Base-by-base conservation (phyloP, 2,888 invertebrate species). In the Pachydiplax longipennis region DNA sequence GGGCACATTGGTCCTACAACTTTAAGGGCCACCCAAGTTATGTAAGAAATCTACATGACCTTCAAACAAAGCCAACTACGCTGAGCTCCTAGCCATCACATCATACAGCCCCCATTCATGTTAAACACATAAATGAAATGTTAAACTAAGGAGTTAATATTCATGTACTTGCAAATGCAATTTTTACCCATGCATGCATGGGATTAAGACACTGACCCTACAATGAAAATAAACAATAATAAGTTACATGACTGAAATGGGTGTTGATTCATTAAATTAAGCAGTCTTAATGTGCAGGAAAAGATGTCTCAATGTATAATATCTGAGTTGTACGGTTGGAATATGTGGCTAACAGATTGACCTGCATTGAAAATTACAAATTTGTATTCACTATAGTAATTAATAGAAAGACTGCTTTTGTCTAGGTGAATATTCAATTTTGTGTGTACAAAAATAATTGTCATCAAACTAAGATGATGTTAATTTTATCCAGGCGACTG, bases 41-140 rank as follows among this genome's bases (percentile, higher is more conserved):
- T 58, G 61, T n/a, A n/a, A n/a, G n/a, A n/a, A 22, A 87, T 13
- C 61, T 37, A 87, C 10, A 65, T 87, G 40, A 87, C 40, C 87
- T 87, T 87, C 87, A 87, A 87, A 31, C 12, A 87, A 87, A 87
- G 87, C 87, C 87, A 87, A 87, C 87, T 87, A 61, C 87, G 87
- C 87, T 35, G 61, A 53, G 37, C 61, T 61, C 87, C 61, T 58
- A 87, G 25, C 61, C 35, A 58, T 87, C 37, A 31, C n/a, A 37
- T 37, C 18, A 87, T 61, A 65, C 87, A 87, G 65, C 87, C 87
- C 87, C 87, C 61, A 87, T 31, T 61, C 12, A 61, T 87, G 22
- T 87, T 65, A 40, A 65, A 87, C 35, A 87, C 35, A 83, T 35
- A 87, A 87, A 83, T 48, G 6, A 44, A 83, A 87, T 35, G n/a